Evolutionary conservation across 2,113 vertebrate genomes (phyloP), one percentile per base, ranked within the genome.

Genomic region (Proterorhinus semilunaris): DNA sequence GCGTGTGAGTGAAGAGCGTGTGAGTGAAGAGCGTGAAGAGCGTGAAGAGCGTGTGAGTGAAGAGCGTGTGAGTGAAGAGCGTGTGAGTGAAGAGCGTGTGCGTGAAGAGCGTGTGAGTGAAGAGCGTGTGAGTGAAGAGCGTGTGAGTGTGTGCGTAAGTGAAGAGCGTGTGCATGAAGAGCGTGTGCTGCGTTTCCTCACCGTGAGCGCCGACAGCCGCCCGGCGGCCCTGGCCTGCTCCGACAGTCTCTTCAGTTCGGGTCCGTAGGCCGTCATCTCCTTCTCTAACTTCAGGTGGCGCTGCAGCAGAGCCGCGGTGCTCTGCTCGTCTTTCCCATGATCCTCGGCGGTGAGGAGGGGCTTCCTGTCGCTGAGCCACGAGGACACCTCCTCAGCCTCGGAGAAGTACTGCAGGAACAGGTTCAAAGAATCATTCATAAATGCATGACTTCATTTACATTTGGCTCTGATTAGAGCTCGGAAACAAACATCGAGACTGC

Each of bases 291-390:
- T 86, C 74, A 90, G 67, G 85, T 96, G 95, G 5, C 92, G 92
- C 74, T 91, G 93, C 59, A 95, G 62, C 84, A 95, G 75, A 0
- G 86, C 87, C 9, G 90, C 86, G 0, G 94, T 77, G 0, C 93
- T 91, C 0, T 84, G 91, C 50, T 92, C 94, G 1, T 96, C 93
- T 48, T 91, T 92, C 36, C 94, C 94, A 0, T 87, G 89, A 80
- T 95, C 92, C 11, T 90, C 70, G 63, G 87, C 92, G 78, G 79
- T 85, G 6, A 96, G 80, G 2, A 93, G 84, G 0, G 90, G 91
- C 44, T 89, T 91, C 74, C 67, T 92, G 84, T 95, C 94, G 0
- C 49, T 72, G 72, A 98, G 27, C 96, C 95, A 96, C 0, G 92
- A 94, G 1, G 89, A 81, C 0, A 91, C 94, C 43, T 97, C 95